Base-by-base conservation (phyloP, 2,113 vertebrate genomes). In the Setophaga petechia region DNA sequence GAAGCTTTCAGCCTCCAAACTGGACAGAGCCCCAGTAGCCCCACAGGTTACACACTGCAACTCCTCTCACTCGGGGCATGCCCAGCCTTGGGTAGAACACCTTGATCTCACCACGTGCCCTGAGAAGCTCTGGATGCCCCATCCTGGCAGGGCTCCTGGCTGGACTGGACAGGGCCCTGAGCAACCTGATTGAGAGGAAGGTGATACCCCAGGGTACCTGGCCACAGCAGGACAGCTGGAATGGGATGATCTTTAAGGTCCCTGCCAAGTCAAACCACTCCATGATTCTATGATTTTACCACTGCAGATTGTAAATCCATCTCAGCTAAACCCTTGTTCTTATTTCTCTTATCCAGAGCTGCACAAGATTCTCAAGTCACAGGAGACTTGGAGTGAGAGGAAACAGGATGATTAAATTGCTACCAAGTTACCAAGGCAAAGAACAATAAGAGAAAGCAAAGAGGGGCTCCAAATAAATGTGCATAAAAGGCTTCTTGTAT, bases 11-110 rank as follows among this genome's bases (percentile, higher is more conserved):
- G 14, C 49, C 72, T 43, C 57, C 78, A 11, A 28, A 51, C 9
- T 1, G 4, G 12, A 19, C 11, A 12, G 15, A n/a, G 28, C 12
- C 22, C 3, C 11, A 67, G 51, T 0, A 37, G 15, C 9, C 2
- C 37, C 5, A 3, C 9, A 23, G 41, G 24, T 5, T 24, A 41
- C 17, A 28, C 14, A 3, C 22, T 10, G 46, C 79, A 63, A 0
- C 12, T 54, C 21, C 28, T 37, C 10, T 19, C 31, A 33, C n/a
- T 31, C 39, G 6, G 6, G 49, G 24, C 8, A 1, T 3, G 30
- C 12, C 55, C 65, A 65, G 39, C 33, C 41, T 12, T 4, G 17
- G 46, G 31, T 1, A 44, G 16, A 12, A 10, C 22, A 41, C 2
- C 0, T 37, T 15, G 52, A 54, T 31, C 11, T 44, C 44, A 44